Conservation (phyloP, 1,140 invertebrate species). For the Fopius arisanus region DNA sequence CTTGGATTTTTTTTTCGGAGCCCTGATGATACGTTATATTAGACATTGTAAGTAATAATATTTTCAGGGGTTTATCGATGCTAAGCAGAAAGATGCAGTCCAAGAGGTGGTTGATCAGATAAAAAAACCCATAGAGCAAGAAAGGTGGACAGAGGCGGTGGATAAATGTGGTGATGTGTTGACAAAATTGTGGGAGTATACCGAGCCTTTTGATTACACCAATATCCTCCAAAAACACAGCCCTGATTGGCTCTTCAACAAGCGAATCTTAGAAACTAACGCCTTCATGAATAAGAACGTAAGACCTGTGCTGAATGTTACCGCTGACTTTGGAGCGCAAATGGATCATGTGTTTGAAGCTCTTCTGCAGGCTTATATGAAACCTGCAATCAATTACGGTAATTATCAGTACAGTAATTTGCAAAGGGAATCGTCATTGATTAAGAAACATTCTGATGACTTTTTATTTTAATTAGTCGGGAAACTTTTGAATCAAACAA, state of each 20-base stretch:
- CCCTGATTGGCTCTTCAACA: background rate
- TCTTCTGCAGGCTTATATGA: background rate
- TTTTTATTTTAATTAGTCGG: background rate
- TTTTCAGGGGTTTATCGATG: background rate
- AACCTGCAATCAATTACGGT: background rate
- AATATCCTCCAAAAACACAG: background rate
- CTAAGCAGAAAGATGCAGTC: background rate
- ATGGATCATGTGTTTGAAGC: background rate
- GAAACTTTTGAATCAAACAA: constrained; percentile 8
- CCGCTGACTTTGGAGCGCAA: background rate
- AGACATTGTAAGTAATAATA: too few species aligned
- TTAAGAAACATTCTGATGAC: too few species aligned
- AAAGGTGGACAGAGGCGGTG: background rate
- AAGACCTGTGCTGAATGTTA: background rate
- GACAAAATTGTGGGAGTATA: background rate
- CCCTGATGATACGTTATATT: too few species aligned
- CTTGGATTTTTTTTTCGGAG: too few species aligned
- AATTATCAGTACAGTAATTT: background rate
- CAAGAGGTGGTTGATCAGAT: background rate
- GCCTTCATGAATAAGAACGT: background rate
- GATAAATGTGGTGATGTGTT: background rate
- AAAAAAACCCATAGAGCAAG: background rate
- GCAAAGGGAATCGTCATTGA: too few species aligned
- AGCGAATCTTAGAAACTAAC: background rate
- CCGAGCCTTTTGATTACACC: background rate